These are phyloP conservation scores for Acrocephalus arundinaceus DNA, from an alignment of 2,113 vertebrate genomes.

Conservation along the genomic window DNA sequence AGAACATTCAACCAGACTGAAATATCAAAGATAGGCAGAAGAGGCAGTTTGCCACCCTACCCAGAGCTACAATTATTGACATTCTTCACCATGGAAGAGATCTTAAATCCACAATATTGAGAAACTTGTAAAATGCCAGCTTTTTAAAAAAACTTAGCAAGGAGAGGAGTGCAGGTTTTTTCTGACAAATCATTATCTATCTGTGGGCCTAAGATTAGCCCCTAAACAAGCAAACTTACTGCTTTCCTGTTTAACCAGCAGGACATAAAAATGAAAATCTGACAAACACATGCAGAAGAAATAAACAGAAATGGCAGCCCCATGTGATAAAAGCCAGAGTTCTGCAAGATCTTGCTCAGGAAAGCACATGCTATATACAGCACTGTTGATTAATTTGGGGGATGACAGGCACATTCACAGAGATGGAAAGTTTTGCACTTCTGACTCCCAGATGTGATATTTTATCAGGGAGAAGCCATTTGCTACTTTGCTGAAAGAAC, in stretches of 20 bases:
- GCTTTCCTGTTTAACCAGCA: not conserved
- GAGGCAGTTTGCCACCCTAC: not conserved
- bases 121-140: not conserved
- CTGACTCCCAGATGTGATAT: not conserved
- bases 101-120: not conserved
- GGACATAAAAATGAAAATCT: not conserved
- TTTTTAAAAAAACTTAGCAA: not conserved
- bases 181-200: not conserved
- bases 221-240: not conserved
- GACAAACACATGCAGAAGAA: not conserved
- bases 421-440: not conserved
- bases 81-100: not conserved
- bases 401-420: not conserved
- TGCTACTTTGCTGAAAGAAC: not conserved
- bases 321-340: not conserved
- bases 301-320: not conserved
- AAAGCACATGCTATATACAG: not conserved
- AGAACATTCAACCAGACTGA: not conserved
- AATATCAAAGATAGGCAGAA: not conserved
- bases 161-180: not conserved
- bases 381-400: not conserved
- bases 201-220: not conserved
- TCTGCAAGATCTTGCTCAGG: not conserved
- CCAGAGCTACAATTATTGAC: not conserved
- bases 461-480: not conserved